Base-by-base conservation (phyloP, 2,888 invertebrate species). In the Bombyx huttoni region DNA sequence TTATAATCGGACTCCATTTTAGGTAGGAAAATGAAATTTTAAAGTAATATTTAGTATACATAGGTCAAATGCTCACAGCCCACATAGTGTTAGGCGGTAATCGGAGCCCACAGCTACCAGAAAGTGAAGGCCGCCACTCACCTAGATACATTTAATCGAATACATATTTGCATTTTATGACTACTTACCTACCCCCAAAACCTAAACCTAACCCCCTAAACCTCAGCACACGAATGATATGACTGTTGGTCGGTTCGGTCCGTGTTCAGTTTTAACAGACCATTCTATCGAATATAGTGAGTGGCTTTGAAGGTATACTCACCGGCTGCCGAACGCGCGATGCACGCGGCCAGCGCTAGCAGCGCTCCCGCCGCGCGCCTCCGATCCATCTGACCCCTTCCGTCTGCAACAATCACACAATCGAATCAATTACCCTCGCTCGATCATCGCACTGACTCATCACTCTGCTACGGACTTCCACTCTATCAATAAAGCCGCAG, bases 331-430 rank as follows among this genome's bases (percentile, higher is more conserved):
- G 86, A 70, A 74, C 78, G 75, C 73, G 81, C 82, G 77, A 89
- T 65, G 80, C 84, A 81, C 70, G 83, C 84, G 82, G 86, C 81
- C 67, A 89, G 81, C 83, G 86, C 87, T 62, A 87, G 77, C 78
- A 89, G 88, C 84, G 84, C 84, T 70, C 84, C 84, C 81, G 88
- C 81, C 70, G 78, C 81, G 84, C 88, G 85, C 86, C 83, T 74
- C 80, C 81, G 79, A 79, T 85, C 88, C 88, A 88, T 88, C 83
- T 83, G 83, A 80, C 78, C 70, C 73, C 78, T 70, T 73, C 81
- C 76, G 70, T 81, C 86, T 87, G 81, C 40, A 83, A 86, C 78
- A 84, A 81, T 59, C 61, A 68, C 58, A 71, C 66, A 68, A 70
- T 61, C 65, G 55, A 69, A 74, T 72, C 66, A 69, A 70, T 73